phyloP scores from a whole-genome alignment of 2,888 invertebrate species.

The Cephus spinipes region DNA sequence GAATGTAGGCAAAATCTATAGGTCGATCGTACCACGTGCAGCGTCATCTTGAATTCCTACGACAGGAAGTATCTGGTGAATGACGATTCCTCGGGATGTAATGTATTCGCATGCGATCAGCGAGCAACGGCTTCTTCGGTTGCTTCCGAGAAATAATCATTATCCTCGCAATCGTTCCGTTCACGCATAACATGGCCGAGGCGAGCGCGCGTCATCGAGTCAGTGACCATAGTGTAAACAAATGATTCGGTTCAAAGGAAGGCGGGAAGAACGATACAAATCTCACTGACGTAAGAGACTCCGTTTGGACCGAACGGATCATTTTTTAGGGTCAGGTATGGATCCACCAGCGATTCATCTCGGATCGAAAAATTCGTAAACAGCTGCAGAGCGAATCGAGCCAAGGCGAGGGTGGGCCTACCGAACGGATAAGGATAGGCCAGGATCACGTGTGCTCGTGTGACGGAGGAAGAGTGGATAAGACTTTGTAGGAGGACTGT shows the following conservation, averaged over 20 bases:
- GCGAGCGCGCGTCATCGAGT: neutral
- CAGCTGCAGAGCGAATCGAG: neutral
- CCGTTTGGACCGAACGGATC: neutral
- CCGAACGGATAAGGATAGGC: neutral
- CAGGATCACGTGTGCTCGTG: neutral
- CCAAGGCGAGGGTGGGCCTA: no score
- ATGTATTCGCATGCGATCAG: neutral
- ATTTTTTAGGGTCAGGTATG: no score
- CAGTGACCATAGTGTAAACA: neutral
- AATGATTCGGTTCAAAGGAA: neutral
- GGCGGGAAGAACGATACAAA: neutral
- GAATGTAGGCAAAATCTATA: neutral
- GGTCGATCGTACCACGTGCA: neutral
- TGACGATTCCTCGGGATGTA: neutral
- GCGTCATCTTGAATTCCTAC: neutral
- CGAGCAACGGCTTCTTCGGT: neutral
- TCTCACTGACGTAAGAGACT: neutral
- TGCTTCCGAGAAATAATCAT: neutral
- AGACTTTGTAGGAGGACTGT: constrained; percentile 33
- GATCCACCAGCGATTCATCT: no score
- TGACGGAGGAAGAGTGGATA: neutral
- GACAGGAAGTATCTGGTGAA: neutral
- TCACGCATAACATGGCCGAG: neutral
- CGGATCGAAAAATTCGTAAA: neutral
- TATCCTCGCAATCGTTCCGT: neutral